Conservation (phyloP, 2,113 vertebrate species). For the Oostethus manadensis region DNA sequence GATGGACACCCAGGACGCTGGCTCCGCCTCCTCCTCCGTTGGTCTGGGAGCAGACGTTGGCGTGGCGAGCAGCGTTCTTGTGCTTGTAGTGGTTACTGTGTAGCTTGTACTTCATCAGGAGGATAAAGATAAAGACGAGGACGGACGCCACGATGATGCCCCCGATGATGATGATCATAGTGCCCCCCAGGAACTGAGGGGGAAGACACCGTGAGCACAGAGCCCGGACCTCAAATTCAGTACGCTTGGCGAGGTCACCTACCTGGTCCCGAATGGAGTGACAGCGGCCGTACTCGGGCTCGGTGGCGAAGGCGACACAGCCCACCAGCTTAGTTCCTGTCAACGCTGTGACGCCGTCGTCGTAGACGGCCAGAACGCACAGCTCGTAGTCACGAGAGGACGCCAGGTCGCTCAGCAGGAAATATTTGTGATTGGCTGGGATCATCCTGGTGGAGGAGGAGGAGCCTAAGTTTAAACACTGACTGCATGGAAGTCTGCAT, state of each 20-base stretch:
- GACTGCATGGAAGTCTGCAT: too few relatives aligned
- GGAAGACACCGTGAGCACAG: not conserved
- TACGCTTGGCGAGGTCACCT: rapidly evolving
- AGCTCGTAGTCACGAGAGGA: constrained; percentile 77
- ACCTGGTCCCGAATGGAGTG: constrained; percentile 77
- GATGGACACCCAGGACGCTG: constrained; percentile 43
- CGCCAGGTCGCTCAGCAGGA: constrained; percentile 76
- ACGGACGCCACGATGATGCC: constrained; percentile 82
- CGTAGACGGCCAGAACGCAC: constrained; percentile 78
- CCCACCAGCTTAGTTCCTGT: constrained; percentile 77
- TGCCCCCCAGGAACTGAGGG: constrained; percentile 74
- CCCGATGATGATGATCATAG: constrained; percentile 83
- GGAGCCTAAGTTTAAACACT: not conserved
- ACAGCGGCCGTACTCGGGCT: constrained; percentile 73
- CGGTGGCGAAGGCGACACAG: constrained; percentile 75
- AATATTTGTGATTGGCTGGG: constrained; percentile 72
- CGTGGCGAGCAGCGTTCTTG: constrained; percentile 68
- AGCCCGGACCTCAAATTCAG: not conserved
- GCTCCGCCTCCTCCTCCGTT: constrained; percentile 53
- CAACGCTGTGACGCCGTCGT: constrained; percentile 74
- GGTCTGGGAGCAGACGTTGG: constrained; percentile 74
- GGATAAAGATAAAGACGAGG: constrained; percentile 82
- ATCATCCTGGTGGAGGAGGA: constrained; percentile 70
- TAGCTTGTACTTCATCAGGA: constrained; percentile 82
- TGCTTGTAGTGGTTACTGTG: constrained; percentile 79